Evolutionary conservation across 2,797 vertebrate genomes (phyloP), one percentile per base, ranked within the genome.

Genomic region (Myotis myotis): DNA sequence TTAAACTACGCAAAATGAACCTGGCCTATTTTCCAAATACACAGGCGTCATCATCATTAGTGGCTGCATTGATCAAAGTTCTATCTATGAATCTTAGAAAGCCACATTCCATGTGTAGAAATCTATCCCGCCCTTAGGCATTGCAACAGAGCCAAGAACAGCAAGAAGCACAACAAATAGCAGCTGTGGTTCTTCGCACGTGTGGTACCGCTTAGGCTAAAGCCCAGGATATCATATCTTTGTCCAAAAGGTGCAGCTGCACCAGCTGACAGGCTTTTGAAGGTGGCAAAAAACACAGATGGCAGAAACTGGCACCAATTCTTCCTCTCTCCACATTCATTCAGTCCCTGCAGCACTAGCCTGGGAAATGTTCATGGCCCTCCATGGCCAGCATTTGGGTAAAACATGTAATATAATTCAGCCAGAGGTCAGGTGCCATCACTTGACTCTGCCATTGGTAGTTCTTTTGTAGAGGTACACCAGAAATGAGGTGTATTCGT

Each of bases 51-150:
- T 76, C 66, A 71, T 82, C 47, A 47, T 95, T 90, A 93, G 80
- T 44, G 36, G 64, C 53, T 92, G 47, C 60, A 53, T 44, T 95
- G 93, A 96, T 94, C 64, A 72, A 79, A 62, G 60, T 22, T 97
- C 78, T 95, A 62, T 94, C 95, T 95, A 19, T 62, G 82, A 95
- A 93, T 95, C 95, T 94, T 92, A 75, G 93, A 96, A 97, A 96
- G 62, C 66, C 1, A 1, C 19, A 71, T 8, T 71, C 49, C 5
- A n/a, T 90, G 70, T 76, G 92, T 25, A 62, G 96, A 96, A 95
- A 90, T 92, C 90, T 76, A 33, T 87, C 82, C 93, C 79, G 96
- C 96, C 93, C 72, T 53, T 30, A 84, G 86, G 87, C 94, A 89
- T 30, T 44, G 23, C 82, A 70, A 30, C 36, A 41, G 74, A 83